These are phyloP conservation scores for Danaus melanippus DNA, from an alignment of 1,140 invertebrate genomes.

Conservation along the genomic window DNA sequence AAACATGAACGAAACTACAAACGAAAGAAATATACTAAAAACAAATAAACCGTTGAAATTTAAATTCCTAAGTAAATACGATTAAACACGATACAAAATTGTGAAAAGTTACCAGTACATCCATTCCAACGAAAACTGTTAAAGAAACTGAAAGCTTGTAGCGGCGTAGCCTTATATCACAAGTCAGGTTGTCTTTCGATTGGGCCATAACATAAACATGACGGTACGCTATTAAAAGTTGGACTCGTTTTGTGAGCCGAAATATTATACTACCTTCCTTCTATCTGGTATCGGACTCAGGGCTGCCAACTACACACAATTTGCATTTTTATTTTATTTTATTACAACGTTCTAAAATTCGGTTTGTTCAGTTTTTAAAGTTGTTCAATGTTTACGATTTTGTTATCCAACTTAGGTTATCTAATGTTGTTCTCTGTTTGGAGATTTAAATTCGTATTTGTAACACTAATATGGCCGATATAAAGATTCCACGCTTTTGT, in stretches of 20 bases:
- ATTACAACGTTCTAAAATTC: slow-evolving; percentile 34
- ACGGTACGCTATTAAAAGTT: slow-evolving; percentile 69
- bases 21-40: too few species aligned
- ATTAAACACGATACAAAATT: too few species aligned
- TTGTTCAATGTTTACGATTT: slow-evolving; percentile 39
- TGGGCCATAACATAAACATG: slow-evolving; percentile 65
- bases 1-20: too few species aligned
- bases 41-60: too few species aligned
- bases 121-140: too few species aligned
- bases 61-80: too few species aligned
- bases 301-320: slow-evolving; percentile 49
- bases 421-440: slow-evolving; percentile 25
- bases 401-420: slow-evolving; percentile 33
- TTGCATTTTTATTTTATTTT: slow-evolving; percentile 63
- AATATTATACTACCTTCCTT: slow-evolving; percentile 66
- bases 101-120: too few species aligned
- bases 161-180: slow-evolving; percentile 38
- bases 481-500: slow-evolving; percentile 9
- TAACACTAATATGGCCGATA: slow-evolving; percentile 15
- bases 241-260: slow-evolving; percentile 67
- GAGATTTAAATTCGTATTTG: slow-evolving; percentile 28
- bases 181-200: slow-evolving; percentile 38
- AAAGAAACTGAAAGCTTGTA: slow-evolving; percentile 31
- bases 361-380: slow-evolving; percentile 38
- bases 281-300: slow-evolving; percentile 50